Base-by-base conservation (phyloP, 2,797 vertebrate genomes). In the Ispidina lecontei region DNA sequence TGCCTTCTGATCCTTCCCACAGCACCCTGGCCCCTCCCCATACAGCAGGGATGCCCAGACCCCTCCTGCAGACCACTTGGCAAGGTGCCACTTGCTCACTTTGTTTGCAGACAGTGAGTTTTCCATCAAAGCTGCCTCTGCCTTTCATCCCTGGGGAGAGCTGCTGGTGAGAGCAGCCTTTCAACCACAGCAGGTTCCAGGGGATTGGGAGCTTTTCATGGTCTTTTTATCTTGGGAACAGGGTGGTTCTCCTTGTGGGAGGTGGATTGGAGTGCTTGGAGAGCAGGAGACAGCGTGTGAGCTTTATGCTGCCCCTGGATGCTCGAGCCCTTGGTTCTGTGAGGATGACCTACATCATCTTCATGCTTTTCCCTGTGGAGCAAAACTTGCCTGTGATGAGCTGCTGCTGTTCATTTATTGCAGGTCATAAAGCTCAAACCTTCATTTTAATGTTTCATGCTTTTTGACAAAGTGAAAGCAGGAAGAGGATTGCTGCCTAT, bases 21-120 rank as follows among this genome's bases (percentile, higher is more conserved):
- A 35, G 54, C 33, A 8, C 10, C 17, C 0, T 17, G 10, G n/a
- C 9, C 71, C 19, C 22, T 59, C 39, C 23, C 26, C 52, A 2
- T 13, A 7, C 1, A 44, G 26, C 0, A 1, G 65, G 58, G 68
- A 4, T 35, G 19, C 14, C 69, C 4, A 0, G 19, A 4, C 10
- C 17, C 28, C 43, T 26, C 7, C 46, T 8, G 55, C 25, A 63
- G 51, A 26, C 15, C 79, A 2, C 35, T 23, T 26, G 4, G 41
- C 41, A 0, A 4, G 6, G 46, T 18, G 62, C 47, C 1, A 0
- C 29, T n/a, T 33, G 16, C 73, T 55, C 8, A 7, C 9, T 89
- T 18, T 51, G 11, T 83, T 74, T 13, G 78, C 63, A 49, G 41
- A 2, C 12, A 2, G 16, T 1, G 70, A 64, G 63, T 70, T 91